Base-by-base conservation (phyloP, 2,797 vertebrate genomes). In the Thunnus albacares region DNA sequence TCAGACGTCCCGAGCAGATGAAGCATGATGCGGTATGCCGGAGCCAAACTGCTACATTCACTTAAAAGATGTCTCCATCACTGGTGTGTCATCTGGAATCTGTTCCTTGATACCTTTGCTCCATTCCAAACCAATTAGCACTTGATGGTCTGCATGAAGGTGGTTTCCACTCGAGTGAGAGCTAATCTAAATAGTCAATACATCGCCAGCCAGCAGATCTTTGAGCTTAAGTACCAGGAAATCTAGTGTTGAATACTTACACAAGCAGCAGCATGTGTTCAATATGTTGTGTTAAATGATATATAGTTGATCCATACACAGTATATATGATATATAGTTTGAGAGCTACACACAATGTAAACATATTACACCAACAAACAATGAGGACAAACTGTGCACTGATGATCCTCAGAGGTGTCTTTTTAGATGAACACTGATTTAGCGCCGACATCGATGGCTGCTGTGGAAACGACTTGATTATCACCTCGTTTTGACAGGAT, bases 131-230 rank as follows among this genome's bases (percentile, higher is more conserved):
- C 88, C 93, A 92, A 95, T 95, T 95, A 93, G 86, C 88, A 92
- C 91, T 95, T 96, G 95, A 95, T 95, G 95, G 95, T 95, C 94
- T 95, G 90, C 71, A 49, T 92, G 93, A 93, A 91, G 85, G 87
- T 80, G 79, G 83, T 91, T 93, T 94, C 87, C 88, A 83, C 85
- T 88, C 71, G 88, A 92, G 87, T 91, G 88, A 89, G 84, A 85
- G 87, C 85, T 90, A 80, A 90, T 87, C 79, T 90, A 92, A 93
- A 91, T 76, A 91, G 80, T 87, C 83, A 86, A 83, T 86, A 87
- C 47, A 57, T 77, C 59, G 45, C 83, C 80, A 88, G 72, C 47
- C 67, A 77, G 71, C 82, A 87, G 62, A 84, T 76, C 81, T 86
- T 80, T 76, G 67, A 71, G 62, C 81, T 87, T 56, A 71, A 87